Evolutionary conservation across 1,140 invertebrate species (phyloP).

Genomic region (Meloidogyne hapla): DNA sequence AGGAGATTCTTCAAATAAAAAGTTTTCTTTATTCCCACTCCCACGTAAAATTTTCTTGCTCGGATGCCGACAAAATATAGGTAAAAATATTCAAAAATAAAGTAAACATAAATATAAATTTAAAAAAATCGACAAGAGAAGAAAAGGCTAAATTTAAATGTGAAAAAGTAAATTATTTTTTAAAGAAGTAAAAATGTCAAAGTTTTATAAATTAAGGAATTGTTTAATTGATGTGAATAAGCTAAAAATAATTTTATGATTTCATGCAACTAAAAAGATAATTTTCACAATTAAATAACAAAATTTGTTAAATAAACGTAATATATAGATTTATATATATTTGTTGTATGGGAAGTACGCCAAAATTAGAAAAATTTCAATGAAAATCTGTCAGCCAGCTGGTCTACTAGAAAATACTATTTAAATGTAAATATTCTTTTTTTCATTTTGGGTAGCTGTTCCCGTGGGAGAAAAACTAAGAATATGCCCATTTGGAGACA

Average conservation of each 20-base stretch:
- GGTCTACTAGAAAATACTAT: neutral
- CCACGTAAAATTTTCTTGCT: conserved; percentile 1
- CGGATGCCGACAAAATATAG: neutral
- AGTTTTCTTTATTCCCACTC: neutral
- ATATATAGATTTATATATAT: neutral
- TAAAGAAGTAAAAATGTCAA: neutral
- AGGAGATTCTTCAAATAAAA: neutral
- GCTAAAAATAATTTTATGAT: neutral
- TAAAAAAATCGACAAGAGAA: too few relatives aligned
- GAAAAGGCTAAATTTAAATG: too few relatives aligned
- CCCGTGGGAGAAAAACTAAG: neutral
- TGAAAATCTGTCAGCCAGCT: neutral
- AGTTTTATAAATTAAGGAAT: neutral
- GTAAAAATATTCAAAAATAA: too few relatives aligned
- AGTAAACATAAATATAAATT: too few relatives aligned
- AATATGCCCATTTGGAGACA: neutral
- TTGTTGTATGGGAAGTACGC: neutral
- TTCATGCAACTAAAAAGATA: too few relatives aligned
- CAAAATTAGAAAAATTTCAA: neutral
- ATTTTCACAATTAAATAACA: neutral
- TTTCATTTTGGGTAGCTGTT: neutral
- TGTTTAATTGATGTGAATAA: neutral
- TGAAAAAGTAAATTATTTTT: neutral
- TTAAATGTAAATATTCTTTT: neutral
- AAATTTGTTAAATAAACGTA: too few relatives aligned